These are phyloP conservation scores for Mus minutoides DNA, from an alignment of 2,797 vertebrate species.

Conservation along the genomic window DNA sequence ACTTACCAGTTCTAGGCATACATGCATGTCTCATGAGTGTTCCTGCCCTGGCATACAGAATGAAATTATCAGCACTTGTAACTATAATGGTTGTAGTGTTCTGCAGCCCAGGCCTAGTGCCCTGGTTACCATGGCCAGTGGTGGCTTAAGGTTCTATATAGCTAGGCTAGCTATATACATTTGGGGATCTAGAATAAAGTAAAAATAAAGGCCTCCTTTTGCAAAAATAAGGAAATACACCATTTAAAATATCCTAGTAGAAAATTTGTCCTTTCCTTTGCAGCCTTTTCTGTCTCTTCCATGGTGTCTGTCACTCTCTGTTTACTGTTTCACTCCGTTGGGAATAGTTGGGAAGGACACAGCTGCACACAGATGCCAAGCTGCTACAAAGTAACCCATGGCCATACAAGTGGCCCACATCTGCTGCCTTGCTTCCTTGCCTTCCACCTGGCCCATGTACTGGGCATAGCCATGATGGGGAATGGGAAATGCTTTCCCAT, in stretches of 20 bases:
- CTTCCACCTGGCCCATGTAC: background rate
- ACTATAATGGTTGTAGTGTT: fast-evolving
- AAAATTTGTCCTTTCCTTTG: background rate
- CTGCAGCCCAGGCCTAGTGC: background rate
- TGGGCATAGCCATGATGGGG: background rate
- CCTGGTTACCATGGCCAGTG: background rate
- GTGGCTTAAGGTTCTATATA: background rate
- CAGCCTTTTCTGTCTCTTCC: background rate
- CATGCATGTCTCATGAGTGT: fast-evolving
- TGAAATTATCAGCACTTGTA: background rate
- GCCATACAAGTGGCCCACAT: background rate
- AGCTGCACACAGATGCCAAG: background rate
- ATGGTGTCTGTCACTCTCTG: background rate
- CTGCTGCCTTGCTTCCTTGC: background rate
- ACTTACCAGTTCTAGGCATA: background rate
- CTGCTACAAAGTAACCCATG: background rate
- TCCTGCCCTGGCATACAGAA: background rate
- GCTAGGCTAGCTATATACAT: background rate
- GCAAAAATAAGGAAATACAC: background rate
- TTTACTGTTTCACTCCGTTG: background rate
- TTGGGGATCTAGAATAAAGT: background rate
- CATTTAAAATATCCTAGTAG: background rate
- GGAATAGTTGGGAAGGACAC: background rate
- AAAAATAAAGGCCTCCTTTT: background rate
- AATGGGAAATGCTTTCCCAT: background rate